Evolutionary conservation across 2,797 vertebrate species (phyloP).

Genomic region (Fistularia tabacaria): DNA sequence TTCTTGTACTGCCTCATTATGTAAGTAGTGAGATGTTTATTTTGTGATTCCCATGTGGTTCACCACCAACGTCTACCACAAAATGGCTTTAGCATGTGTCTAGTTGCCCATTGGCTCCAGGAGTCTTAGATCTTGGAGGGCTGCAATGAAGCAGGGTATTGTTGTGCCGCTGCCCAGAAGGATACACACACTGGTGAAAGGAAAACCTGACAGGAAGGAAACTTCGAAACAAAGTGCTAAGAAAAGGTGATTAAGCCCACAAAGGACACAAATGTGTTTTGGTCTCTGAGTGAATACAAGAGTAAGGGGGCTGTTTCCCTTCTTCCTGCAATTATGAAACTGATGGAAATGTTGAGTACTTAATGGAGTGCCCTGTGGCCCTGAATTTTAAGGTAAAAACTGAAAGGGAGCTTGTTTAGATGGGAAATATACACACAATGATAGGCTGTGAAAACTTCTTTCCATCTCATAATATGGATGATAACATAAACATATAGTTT

Average conservation of each 20-base stretch:
- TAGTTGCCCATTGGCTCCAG: conserved; percentile 53
- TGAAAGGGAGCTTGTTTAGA: conserved; percentile 31
- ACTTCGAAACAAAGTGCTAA: conserved; percentile 64
- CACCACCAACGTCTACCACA: conserved; percentile 42
- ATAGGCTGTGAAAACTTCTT: conserved; percentile 24
- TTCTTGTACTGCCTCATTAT: conserved; percentile 40
- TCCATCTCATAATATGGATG: conserved; percentile 21
- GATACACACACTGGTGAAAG: conserved; percentile 47
- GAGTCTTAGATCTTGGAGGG: conserved; percentile 47
- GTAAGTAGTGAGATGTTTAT: conserved; percentile 44
- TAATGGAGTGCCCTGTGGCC: conserved; percentile 50
- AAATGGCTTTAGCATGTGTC: conserved; percentile 68
- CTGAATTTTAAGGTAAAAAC: conserved; percentile 37
- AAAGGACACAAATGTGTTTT: conserved; percentile 26
- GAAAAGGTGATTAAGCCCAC: conserved; percentile 53
- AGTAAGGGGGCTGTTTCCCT: conserved; percentile 30
- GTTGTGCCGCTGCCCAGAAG: conserved; percentile 52
- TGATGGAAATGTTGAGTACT: conserved; percentile 45
- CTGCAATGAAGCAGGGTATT: conserved; percentile 61
- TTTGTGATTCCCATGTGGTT: conserved; percentile 53
- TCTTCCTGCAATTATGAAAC: conserved; percentile 49
- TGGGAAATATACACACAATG: conserved; percentile 47
- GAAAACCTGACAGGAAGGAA: conserved; percentile 62
- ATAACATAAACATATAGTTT: conserved; percentile 29
- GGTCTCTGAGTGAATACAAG: conserved; percentile 13